Percentiles rank a stretch among this genome's conserved stretches.
Conservation (phyloP, 2,797 vertebrate genomes). For the Aeoliscus strigatus region DNA sequence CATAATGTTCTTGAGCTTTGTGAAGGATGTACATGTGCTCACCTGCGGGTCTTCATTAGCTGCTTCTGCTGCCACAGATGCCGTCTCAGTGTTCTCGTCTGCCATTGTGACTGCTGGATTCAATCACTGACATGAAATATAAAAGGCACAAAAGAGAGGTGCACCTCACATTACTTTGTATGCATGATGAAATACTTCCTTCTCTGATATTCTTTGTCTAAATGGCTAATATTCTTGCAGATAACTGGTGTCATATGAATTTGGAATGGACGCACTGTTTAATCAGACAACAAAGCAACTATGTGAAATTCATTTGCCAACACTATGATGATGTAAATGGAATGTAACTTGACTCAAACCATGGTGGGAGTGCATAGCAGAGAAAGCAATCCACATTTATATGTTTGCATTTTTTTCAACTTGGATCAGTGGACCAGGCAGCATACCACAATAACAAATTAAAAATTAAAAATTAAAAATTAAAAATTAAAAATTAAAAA, state of each 20-base stretch:
- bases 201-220: slow-evolving; percentile 33
- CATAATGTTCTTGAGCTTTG: no score
- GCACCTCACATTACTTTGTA: slow-evolving; percentile 26
- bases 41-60: slow-evolving; percentile 70
- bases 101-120: slow-evolving; percentile 64
- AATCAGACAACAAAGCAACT: slow-evolving; percentile 34
- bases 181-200: slow-evolving; percentile 43
- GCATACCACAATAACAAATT: background rate
- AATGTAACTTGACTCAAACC: slow-evolving; percentile 42
- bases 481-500: no score
- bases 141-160: slow-evolving; percentile 34
- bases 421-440: no score
- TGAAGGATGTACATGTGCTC: slow-evolving; percentile 34
- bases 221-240: slow-evolving; percentile 19
- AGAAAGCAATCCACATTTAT: background rate
- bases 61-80: slow-evolving; percentile 35
- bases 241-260: slow-evolving; percentile 9
- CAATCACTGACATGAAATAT: slow-evolving; percentile 48
- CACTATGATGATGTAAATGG: slow-evolving; percentile 57
- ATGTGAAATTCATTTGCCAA: slow-evolving; percentile 57
- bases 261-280: slow-evolving; percentile 18
- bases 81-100: slow-evolving; percentile 59
- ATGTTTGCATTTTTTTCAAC: background rate
- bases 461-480: no score
- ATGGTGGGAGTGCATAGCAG: slow-evolving; percentile 3